Conservation (phyloP, 2,113 vertebrate genomes). For the Atherinomorus stipes region DNA sequence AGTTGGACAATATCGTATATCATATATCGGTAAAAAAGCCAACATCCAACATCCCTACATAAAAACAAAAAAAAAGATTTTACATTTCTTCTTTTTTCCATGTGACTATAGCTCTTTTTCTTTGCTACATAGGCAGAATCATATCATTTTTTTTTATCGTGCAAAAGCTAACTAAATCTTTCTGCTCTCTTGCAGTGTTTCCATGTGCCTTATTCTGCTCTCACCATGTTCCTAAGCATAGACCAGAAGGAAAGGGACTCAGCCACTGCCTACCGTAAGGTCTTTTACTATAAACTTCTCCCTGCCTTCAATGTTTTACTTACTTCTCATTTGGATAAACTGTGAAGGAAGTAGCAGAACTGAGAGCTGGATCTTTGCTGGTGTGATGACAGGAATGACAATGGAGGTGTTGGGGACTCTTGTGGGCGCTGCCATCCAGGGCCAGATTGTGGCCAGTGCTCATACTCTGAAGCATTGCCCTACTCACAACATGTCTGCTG, state of each 20-base stretch:
- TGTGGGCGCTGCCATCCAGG: slow-evolving; percentile 92
- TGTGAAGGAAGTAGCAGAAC: neutral
- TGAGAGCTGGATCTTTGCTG: neutral
- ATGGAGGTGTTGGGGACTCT: slow-evolving; percentile 94
- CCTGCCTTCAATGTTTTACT: neutral
- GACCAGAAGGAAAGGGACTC: slow-evolving; percentile 93
- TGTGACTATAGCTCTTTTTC: too few relatives aligned
- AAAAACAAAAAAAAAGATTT: too few relatives aligned
- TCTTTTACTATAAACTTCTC: slow-evolving; percentile 37
- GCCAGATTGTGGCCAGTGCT: slow-evolving; percentile 92
- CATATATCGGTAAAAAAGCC: too few relatives aligned
- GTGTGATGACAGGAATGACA: slow-evolving; percentile 88
- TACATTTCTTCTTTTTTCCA: neutral
- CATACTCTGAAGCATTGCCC: slow-evolving; percentile 86
- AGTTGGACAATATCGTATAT: too few relatives aligned
- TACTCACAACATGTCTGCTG: slow-evolving; percentile 70
- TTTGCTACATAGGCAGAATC: too few relatives aligned
- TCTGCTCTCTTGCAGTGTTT: slow-evolving; percentile 85
- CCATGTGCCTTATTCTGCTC: slow-evolving; percentile 95
- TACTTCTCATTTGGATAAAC: slow-evolving; percentile 4
- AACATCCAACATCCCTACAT: too few relatives aligned
- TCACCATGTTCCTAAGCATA: slow-evolving; percentile 96
- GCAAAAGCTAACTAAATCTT: slow-evolving; percentile 11
- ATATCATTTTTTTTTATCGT: too few relatives aligned
- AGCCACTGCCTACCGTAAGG: slow-evolving; percentile 93